Evolutionary conservation across 2,888 invertebrate species (phyloP), one percentile per base, ranked within the genome.

Genomic region (Stramonita haemastoma): DNA sequence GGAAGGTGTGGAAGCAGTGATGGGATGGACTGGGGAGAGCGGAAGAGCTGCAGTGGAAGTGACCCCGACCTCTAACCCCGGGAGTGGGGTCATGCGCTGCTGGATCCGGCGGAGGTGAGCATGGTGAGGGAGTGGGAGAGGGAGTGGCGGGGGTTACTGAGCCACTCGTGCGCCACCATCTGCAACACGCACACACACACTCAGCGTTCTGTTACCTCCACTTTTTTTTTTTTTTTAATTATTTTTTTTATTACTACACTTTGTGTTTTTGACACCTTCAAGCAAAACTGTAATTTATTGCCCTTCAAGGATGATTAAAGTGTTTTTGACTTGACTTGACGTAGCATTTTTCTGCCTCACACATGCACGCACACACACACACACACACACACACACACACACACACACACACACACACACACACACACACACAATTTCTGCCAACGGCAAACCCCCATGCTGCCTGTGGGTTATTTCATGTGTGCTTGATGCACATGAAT

Each of bases 51-150:
- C 34, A 13, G 77, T 13, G 17, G 77, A 32, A 79, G 77, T 79
- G 77, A 79, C 29, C 32, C 8, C n/a, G 73, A 73, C n/a, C n/a
- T n/a, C 34, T 79, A 34, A 79, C 79, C 79, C 79, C 32, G 26
- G 26, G n/a, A 19, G 34, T 19, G 34, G 34, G 15, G 81, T 87
- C 90, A 91, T 60, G 91, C 91, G 46, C 79, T 88, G 79, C 91
- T 91, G 36, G 91, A 83, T 13, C 89, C 87, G 13, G 89, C 29
- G 11, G 46, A 79, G 57, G 90, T 85, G 73, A 90, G 86, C 81
- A 91, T 87, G 36, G 91, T 89, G 84, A 90, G 87, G 15, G 91
- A 90, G 46, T 90, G 89, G 32, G 90, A 87, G 84, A 90, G 87
- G 15, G 91, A 91, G 60, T 90, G 89, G 34, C 91, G 87, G 32